Evolutionary conservation across 2,888 invertebrate genomes (phyloP).

Genomic region (Patella caerulea): DNA sequence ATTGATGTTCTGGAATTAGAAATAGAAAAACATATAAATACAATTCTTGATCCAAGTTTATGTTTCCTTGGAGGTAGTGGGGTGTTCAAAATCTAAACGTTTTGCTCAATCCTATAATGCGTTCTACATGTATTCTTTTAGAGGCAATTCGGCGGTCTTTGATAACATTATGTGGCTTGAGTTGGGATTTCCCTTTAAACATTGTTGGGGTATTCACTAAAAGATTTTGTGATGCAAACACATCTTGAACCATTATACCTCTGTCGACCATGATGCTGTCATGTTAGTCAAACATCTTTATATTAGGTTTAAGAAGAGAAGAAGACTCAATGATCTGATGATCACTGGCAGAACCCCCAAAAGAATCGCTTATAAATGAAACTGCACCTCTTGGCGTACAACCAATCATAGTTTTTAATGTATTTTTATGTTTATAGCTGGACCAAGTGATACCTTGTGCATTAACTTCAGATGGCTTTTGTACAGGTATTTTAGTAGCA

Average conservation of each 20-base stretch:
- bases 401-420: background rate
- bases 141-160: slow-evolving; percentile 34
- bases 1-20: background rate
- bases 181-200: slow-evolving; percentile 39
- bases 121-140: slow-evolving; percentile 18
- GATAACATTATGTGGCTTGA: slow-evolving; percentile 37
- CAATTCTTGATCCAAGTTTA: background rate
- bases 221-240: slow-evolving; percentile 39
- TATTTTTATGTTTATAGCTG: background rate
- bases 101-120: background rate
- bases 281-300: slow-evolving; percentile 23
- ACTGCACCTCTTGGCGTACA: background rate
- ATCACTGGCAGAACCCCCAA: slow-evolving; percentile 39
- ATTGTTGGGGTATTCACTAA: slow-evolving; percentile 41
- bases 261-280: slow-evolving; percentile 42
- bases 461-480: background rate
- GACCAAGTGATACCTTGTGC: background rate
- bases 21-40: background rate
- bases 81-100: background rate
- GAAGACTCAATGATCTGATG: slow-evolving; percentile 40
- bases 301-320: slow-evolving; percentile 7
- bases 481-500: background rate
- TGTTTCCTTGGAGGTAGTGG: background rate
- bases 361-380: slow-evolving; percentile 25
- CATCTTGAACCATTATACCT: slow-evolving; percentile 45